Percentiles rank a stretch among this genome's conserved stretches.
Evolutionary conservation across 2,888 invertebrate genomes (phyloP).

Genomic region (Luperina nickerlii): DNA sequence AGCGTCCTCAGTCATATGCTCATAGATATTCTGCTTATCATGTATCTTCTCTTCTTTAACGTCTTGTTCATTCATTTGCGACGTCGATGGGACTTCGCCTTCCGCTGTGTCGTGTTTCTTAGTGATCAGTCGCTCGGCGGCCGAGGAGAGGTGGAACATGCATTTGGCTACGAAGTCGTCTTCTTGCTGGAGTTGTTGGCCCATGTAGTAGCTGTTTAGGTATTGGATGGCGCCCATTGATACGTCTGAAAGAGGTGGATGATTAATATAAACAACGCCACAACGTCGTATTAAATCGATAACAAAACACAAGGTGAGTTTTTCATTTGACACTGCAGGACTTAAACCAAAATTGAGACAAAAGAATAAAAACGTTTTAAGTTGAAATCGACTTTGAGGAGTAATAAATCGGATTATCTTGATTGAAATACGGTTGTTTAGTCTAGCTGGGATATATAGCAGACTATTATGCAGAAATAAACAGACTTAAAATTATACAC

Average conservation of each 20-base stretch:
- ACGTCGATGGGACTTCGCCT: conserved; percentile 70
- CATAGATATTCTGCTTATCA: conserved; percentile 87
- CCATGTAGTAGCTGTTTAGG: conserved; percentile 98
- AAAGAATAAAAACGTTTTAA: neutral
- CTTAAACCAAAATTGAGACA: neutral
- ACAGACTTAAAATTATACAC: neutral
- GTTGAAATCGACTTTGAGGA: neutral
- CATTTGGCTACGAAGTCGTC: conserved; percentile 98
- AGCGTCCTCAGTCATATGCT: conserved; percentile 92
- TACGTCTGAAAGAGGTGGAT: conserved; percentile 91
- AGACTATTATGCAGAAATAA: neutral
- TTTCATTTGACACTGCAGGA: no score
- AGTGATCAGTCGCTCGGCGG: conserved; percentile 92
- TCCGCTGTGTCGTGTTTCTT: conserved; percentile 76
- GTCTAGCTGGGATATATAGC: neutral
- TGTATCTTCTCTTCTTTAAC: conserved; percentile 79
- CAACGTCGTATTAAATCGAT: neutral
- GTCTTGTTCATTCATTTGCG: conserved; percentile 69
- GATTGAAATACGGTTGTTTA: neutral
- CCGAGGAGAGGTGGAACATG: conserved; percentile 97
- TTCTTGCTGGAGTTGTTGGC: conserved; percentile 96
- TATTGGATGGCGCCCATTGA: conserved; percentile 98
- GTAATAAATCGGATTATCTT: no score
- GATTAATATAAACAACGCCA: neutral
- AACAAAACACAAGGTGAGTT: neutral